Evolutionary conservation across 2,113 vertebrate species (phyloP), one percentile per base, ranked within the genome.

Genomic region (Hirundichthys speculiger): DNA sequence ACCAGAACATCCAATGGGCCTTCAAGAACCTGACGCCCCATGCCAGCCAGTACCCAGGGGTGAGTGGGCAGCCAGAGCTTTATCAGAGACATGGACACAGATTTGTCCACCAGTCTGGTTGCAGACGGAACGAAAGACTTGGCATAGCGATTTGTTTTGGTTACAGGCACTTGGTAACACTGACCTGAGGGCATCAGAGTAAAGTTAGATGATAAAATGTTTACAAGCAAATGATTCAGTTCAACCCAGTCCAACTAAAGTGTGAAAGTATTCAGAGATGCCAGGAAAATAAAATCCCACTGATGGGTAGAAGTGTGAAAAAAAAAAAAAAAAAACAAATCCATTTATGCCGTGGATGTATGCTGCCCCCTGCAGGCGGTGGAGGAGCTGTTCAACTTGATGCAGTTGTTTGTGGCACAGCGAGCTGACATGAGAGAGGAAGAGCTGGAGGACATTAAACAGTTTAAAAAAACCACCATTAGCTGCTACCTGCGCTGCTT

Each of bases 1-100:
- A 99, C 87, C 98, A 99, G 94, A 99, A 99, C 90, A 99, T 99
- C 91, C 98, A 99, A 82, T 99, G 98, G 98, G 98, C 98, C 87
- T 99, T 99, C 86, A 99, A 99, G 92, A 99, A 99, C 91, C 96
- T 99, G 71, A 99, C 98, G 0, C 98, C 98, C 0, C 98, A 99
- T 21, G 98, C 98, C 90, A 98, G 97, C 93, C 98, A 99, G 87
- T 99, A 99, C 83, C 97, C 98, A 24, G 96, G 96, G 91, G 98
- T 98, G 89, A 87, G 95, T 87, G 83, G 1, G 5, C 13, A 6
- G 11, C 24, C 42, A 16, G 9, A 42, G 16, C 3, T n/a, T 15
- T 34, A 51, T 10, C 30, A 34, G 30, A 34, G 6, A 34, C 30
- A 34, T 10, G 6, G 30, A 6, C 3, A 10, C 9, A 6, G 25